A percentile compares a stretch with the other conserved stretches of the same genome.
Conservation (phyloP, 2,113 vertebrate genomes). For the Rhea americana region DNA sequence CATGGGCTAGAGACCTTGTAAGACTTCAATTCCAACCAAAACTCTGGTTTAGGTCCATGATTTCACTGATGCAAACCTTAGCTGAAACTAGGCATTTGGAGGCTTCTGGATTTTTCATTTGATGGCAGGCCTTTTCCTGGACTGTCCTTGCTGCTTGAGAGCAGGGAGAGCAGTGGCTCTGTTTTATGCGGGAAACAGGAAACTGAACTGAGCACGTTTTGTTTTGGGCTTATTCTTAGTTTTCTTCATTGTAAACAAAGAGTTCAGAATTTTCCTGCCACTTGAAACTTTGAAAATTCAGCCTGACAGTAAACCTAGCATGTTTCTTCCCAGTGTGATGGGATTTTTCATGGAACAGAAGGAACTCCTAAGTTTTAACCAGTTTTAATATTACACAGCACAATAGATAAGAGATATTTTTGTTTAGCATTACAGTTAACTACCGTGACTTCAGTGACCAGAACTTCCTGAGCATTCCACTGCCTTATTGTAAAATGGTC, state of each 20-base stretch:
- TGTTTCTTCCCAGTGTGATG: neutral
- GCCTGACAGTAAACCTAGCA: neutral
- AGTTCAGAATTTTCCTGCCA: neutral
- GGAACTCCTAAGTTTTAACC: neutral
- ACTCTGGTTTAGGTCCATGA: neutral
- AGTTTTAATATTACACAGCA: neutral
- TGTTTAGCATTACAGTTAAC: neutral
- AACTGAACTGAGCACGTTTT: neutral
- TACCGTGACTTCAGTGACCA: neutral
- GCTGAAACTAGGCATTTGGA: neutral
- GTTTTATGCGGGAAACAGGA: neutral
- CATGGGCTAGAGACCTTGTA: constrained; percentile 6
- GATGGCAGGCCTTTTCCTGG: neutral
- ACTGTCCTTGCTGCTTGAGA: neutral
- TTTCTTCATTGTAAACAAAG: neutral
- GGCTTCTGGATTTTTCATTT: neutral
- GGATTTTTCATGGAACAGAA: neutral
- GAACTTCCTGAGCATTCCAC: neutral
- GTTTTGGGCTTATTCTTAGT: neutral
- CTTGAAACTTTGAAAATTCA: neutral
- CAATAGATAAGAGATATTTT: neutral
- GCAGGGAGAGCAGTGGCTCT: neutral
- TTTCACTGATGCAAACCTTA: neutral
- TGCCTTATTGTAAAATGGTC: neutral
- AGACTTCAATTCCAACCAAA: neutral